Conservation (phyloP, 2,113 vertebrate genomes). For the Colaptes auratus region DNA sequence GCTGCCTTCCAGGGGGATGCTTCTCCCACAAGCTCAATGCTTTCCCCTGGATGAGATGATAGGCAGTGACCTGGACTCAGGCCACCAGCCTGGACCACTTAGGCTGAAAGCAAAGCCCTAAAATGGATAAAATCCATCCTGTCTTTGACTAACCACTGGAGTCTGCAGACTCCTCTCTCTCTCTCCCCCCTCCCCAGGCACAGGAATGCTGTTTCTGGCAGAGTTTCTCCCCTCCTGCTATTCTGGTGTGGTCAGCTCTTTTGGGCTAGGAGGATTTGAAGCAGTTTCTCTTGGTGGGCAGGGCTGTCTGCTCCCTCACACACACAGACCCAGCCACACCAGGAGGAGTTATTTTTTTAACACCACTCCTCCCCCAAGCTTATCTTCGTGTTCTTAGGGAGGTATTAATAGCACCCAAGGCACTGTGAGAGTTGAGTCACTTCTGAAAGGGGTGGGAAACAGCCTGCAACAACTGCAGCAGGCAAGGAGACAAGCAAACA, state of each 20-base stretch:
- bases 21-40: background rate
- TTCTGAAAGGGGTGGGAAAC: background rate
- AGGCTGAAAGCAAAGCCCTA: background rate
- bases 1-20: background rate
- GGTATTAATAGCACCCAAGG: conserved; percentile 51
- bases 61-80: background rate
- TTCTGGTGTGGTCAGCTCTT: conserved; percentile 55
- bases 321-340: background rate
- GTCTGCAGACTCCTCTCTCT: background rate
- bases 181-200: background rate
- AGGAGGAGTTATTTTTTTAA: conserved; percentile 41
- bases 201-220: conserved; percentile 57
- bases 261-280: conserved; percentile 47
- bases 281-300: background rate
- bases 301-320: background rate
- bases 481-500: background rate
- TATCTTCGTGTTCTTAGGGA: background rate
- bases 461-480: background rate
- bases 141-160: background rate
- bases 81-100: background rate
- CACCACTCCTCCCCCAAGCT: background rate
- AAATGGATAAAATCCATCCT: conserved; percentile 16
- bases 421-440: conserved; percentile 1
- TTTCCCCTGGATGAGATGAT: background rate
- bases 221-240: background rate